Evolutionary conservation across 1,140 invertebrate species (phyloP).

Genomic region (Drosophila azteca): DNA sequence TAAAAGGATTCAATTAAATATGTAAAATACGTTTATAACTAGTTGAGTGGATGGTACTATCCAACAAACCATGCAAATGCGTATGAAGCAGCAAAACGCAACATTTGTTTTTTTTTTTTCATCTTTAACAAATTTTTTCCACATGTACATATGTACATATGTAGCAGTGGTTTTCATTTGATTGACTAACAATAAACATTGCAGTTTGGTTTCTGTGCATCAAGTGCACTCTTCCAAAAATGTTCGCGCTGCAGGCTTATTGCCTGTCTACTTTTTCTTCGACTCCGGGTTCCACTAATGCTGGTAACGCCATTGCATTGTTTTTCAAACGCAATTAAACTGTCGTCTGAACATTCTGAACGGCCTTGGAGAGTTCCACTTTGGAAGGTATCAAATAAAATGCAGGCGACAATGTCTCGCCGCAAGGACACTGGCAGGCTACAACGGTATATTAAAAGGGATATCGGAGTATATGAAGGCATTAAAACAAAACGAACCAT

Average conservation of each 20-base stretch:
- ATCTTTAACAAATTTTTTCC: not conserved
- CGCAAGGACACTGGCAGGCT: constrained; percentile 93
- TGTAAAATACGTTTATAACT: constrained; percentile 27
- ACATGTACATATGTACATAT: too few relatives aligned
- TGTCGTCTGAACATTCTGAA: constrained; percentile 93
- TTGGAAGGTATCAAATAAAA: constrained; percentile 94
- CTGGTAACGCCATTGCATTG: constrained; percentile 19
- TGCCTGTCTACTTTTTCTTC: not conserved
- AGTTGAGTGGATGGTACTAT: constrained; percentile 35
- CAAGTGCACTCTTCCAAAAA: not conserved
- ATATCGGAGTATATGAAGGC: too few relatives aligned
- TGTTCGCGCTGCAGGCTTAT: not conserved
- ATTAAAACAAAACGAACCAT: constrained; percentile 84
- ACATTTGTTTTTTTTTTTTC: not conserved
- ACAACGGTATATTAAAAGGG: constrained; percentile 10
- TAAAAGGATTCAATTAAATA: constrained; percentile 63
- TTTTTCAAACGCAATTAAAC: constrained; percentile 84
- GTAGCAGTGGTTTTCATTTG: too few relatives aligned
- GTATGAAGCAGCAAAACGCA: constrained; percentile 52
- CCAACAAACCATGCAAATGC: constrained; percentile 67
- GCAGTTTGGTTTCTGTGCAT: constrained; percentile 13
- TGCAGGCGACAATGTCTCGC: constrained; percentile 91
- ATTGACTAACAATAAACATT: constrained; percentile 15
- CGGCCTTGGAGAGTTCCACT: constrained; percentile 93
- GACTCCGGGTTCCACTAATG: constrained; percentile 3